Evolutionary conservation across 1,140 invertebrate genomes (phyloP).

Genomic region (Mesaphorura yosii): DNA sequence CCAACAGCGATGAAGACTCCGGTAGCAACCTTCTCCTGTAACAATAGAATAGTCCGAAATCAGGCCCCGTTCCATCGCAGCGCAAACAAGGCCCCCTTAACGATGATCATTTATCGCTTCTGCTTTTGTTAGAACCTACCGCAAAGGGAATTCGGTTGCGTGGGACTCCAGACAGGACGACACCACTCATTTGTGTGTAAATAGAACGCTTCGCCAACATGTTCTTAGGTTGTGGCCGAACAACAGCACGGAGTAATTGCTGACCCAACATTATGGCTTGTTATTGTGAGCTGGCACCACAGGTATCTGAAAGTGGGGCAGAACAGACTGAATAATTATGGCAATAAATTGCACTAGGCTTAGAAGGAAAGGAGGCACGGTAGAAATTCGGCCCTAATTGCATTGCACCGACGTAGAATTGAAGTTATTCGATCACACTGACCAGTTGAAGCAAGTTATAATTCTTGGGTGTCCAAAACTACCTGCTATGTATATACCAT

Average conservation of each 20-base stretch:
- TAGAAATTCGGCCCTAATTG: too few species aligned
- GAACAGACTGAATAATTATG: background rate
- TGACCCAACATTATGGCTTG: background rate
- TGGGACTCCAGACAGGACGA: conserved; percentile 20
- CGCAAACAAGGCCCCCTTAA: background rate
- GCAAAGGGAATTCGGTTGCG: conserved; percentile 20
- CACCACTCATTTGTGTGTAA: conserved; percentile 19
- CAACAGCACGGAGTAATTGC: background rate
- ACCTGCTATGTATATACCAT: too few species aligned
- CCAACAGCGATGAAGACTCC: conserved; percentile 11
- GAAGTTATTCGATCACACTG: too few species aligned
- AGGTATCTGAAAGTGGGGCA: background rate
- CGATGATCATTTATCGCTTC: background rate
- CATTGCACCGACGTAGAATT: too few species aligned
- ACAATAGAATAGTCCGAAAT: conserved; percentile 4
- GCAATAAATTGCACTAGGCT: background rate
- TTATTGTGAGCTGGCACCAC: background rate
- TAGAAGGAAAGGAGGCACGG: too few species aligned
- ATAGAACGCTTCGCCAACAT: conserved; percentile 17
- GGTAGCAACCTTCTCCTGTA: conserved; percentile 21
- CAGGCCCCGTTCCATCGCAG: background rate
- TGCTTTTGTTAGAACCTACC: conserved; percentile 5
- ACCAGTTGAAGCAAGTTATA: too few species aligned
- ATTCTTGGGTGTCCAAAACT: too few species aligned
- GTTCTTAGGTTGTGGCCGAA: background rate